These are phyloP conservation scores for Elegia similella DNA, from an alignment of 2,888 invertebrate species.

Conservation along the genomic window DNA sequence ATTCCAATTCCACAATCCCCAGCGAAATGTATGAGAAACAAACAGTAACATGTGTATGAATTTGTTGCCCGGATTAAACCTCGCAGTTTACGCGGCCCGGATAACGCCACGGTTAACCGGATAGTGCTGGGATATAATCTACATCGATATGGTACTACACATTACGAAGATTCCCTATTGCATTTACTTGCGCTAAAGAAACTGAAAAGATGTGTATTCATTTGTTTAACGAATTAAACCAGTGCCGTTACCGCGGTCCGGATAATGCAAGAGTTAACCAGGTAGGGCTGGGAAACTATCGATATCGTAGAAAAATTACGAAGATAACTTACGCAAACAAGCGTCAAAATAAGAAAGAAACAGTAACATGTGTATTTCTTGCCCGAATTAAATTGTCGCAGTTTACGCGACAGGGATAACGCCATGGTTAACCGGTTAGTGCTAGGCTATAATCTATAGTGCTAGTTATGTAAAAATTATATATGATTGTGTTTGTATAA, in stretches of 20 bases:
- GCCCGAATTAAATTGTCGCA: constrained; percentile 49
- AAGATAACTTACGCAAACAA: too few species aligned
- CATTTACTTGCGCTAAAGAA: too few species aligned
- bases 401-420: constrained; percentile 48
- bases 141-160: too few species aligned
- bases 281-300: constrained; percentile 23
- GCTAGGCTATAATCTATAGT: background rate
- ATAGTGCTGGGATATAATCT: constrained; percentile 22
- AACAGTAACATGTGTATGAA: constrained; percentile 21
- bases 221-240: constrained; percentile 48
- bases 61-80: constrained; percentile 48
- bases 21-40: constrained; percentile 7
- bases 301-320: constrained; percentile 18
- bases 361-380: constrained; percentile 27
- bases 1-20: constrained; percentile 2
- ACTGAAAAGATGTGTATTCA: constrained; percentile 23
- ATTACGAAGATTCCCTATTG: too few species aligned
- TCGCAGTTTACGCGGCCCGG: constrained; percentile 45
- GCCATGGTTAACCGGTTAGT: constrained; percentile 44
- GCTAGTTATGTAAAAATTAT: too few species aligned
- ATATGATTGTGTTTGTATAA: too few species aligned
- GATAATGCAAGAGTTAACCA: constrained; percentile 51
- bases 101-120: constrained; percentile 50
- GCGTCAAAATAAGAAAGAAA: constrained; percentile 7
- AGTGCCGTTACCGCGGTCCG: constrained; percentile 44